Percentiles rank a stretch among this genome's conserved stretches.
These are phyloP conservation scores for Eumacrocentrus americanus DNA, from an alignment of 2,888 invertebrate genomes.

Conservation along the genomic window DNA sequence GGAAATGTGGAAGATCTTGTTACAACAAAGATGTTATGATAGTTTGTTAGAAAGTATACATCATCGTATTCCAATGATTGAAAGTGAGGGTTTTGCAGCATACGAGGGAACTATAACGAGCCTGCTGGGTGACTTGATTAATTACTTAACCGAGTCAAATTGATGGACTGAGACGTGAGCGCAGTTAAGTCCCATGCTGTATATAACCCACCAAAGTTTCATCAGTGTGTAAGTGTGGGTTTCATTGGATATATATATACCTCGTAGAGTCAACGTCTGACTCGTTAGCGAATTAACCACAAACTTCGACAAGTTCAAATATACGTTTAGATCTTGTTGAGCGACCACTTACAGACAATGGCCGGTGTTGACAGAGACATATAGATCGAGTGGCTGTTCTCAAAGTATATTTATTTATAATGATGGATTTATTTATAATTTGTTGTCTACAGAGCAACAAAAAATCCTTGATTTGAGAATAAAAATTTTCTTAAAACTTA, in stretches of 20 bases:
- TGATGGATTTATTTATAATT: no score
- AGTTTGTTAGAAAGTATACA: constrained; percentile 3
- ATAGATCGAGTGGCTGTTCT: background rate
- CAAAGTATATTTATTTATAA: background rate
- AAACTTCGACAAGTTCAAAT: constrained; percentile 39
- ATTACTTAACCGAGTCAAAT: constrained; percentile 38
- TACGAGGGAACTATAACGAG: background rate
- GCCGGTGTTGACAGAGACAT: no score
- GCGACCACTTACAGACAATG: background rate
- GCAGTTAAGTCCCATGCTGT: constrained; percentile 32
- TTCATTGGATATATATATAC: constrained; percentile 21
- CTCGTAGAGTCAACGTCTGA: constrained; percentile 32
- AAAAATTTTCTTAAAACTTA: background rate
- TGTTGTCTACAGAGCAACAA: no score
- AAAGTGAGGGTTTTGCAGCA: background rate
- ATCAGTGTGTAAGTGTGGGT: constrained; percentile 31
- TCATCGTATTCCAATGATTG: background rate
- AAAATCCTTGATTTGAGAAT: background rate
- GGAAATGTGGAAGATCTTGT: no score
- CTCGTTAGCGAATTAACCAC: constrained; percentile 49
- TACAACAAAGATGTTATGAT: no score
- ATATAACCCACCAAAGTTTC: constrained; percentile 34
- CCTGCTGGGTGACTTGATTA: constrained; percentile 32
- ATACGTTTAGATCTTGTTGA: constrained; percentile 17
- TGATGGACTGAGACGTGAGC: constrained; percentile 36